A percentile compares a stretch with the other conserved stretches of the same genome.
phyloP scores from a whole-genome alignment of 2,797 vertebrate genomes.

The Microctenopoma steveboyesi region DNA sequence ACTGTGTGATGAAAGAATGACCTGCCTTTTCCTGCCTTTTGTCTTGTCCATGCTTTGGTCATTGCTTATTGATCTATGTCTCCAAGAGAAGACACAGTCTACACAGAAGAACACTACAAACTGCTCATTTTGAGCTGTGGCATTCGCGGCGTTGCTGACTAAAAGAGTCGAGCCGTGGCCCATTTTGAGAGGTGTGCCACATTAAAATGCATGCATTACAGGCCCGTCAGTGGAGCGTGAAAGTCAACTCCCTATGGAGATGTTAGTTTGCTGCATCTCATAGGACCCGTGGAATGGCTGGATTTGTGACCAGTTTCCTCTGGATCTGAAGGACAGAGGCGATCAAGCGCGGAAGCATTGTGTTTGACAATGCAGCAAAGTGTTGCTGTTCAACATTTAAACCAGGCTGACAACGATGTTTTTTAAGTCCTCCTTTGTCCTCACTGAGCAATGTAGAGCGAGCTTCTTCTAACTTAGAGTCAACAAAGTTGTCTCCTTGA shows the following conservation, averaged over 20 bases:
- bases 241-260: constrained; percentile 71
- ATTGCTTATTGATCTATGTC: too few relatives aligned
- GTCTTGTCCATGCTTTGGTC: too few relatives aligned
- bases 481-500: not conserved
- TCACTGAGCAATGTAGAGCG: not conserved
- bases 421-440: not conserved
- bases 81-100: not conserved
- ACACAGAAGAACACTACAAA: not conserved
- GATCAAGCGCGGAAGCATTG: constrained; percentile 55
- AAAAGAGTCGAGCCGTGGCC: constrained; percentile 40
- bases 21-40: too few relatives aligned
- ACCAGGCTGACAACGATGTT: constrained; percentile 45
- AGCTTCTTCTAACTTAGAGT: not conserved
- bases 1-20: too few relatives aligned
- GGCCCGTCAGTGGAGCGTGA: constrained; percentile 60
- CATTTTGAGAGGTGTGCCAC: constrained; percentile 46
- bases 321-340: constrained; percentile 76
- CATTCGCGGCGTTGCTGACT: constrained; percentile 54
- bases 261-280: constrained; percentile 67
- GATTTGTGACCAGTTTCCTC: constrained; percentile 70
- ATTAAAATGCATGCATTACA: constrained; percentile 77
- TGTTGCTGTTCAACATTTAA: constrained; percentile 37
- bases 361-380: constrained; percentile 42
- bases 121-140: constrained; percentile 32
- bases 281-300: constrained; percentile 44